Conservation (phyloP, 2,797 vertebrate genomes). For the Sebastes minor region DNA sequence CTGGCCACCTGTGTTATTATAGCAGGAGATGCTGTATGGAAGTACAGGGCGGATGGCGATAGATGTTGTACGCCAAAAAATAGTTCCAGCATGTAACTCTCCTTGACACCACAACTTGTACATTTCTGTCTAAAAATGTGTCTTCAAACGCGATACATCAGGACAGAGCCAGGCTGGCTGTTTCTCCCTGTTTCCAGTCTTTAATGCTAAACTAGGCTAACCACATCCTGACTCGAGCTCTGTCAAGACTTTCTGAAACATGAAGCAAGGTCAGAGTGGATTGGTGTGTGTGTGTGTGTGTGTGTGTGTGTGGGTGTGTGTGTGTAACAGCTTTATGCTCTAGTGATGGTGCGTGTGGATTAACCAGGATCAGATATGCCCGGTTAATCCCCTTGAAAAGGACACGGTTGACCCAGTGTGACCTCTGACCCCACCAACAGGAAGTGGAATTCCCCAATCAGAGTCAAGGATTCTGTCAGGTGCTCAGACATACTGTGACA, state of each 20-base stretch:
- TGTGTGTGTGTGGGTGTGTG: not conserved
- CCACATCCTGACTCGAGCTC: not conserved
- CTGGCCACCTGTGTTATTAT: not conserved
- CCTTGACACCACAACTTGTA: not conserved
- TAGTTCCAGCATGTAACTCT: not conserved
- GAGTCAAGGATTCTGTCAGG: conserved; percentile 11
- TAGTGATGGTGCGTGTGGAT: conserved; percentile 68
- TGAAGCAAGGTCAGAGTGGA: conserved; percentile 33
- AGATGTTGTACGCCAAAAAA: not conserved
- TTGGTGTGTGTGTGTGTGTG: conserved; percentile 7
- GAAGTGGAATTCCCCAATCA: conserved; percentile 56
- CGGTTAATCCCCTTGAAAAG: conserved; percentile 70
- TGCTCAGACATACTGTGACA: not conserved
- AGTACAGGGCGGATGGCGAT: not conserved
- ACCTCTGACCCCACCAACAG: conserved; percentile 66
- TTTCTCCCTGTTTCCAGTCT: not conserved
- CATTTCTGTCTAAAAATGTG: not conserved
- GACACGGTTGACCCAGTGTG: conserved; percentile 48
- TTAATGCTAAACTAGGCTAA: not conserved
- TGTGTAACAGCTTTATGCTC: conserved; percentile 40
- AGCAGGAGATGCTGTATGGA: not conserved
- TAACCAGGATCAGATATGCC: conserved; percentile 70
- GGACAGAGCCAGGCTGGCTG: not conserved
- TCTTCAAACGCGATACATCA: not conserved
- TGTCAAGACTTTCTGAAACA: conserved; percentile 4